A percentile compares a stretch with the other conserved stretches of the same genome.
phyloP scores from a whole-genome alignment of 92 coral and sea anemone species.

The Palythoa grandiflora region DNA sequence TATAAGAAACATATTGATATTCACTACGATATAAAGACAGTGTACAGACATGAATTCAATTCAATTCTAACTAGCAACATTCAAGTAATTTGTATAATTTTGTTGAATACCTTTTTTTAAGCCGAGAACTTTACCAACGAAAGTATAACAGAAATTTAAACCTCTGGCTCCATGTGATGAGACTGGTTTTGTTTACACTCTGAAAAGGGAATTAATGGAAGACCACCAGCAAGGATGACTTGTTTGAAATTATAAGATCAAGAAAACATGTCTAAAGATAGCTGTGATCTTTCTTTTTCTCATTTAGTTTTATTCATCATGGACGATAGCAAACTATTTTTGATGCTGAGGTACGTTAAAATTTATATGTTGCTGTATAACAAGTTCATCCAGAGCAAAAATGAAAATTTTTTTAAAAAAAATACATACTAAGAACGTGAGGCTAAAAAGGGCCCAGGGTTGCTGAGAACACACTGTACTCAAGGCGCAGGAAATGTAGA shows the following conservation, averaged over 20 bases:
- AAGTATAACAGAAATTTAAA: not conserved
- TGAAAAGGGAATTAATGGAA: not conserved
- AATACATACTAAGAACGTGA: not conserved
- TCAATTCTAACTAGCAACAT: too few species aligned
- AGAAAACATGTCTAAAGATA: not conserved
- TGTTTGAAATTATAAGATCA: not conserved
- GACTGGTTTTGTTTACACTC: not conserved
- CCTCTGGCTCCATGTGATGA: not conserved
- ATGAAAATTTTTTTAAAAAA: too few species aligned
- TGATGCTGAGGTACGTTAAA: not conserved
- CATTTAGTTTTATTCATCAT: not conserved
- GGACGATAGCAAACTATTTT: not conserved
- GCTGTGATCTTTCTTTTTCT: not conserved
- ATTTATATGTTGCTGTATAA: not conserved
- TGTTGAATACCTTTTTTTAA: too few species aligned
- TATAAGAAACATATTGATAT: too few species aligned
- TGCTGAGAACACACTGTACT: too few species aligned
- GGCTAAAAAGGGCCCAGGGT: too few species aligned
- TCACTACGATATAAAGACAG: too few species aligned
- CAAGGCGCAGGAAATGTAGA: too few species aligned
- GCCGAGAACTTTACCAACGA: too few species aligned
- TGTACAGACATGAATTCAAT: not conserved
- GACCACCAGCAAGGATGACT: not conserved
- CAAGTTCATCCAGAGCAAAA: not conserved
- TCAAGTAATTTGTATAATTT: not conserved